Base-by-base conservation (phyloP, 2,797 vertebrate genomes). In the Acanthurus leucopareius region DNA sequence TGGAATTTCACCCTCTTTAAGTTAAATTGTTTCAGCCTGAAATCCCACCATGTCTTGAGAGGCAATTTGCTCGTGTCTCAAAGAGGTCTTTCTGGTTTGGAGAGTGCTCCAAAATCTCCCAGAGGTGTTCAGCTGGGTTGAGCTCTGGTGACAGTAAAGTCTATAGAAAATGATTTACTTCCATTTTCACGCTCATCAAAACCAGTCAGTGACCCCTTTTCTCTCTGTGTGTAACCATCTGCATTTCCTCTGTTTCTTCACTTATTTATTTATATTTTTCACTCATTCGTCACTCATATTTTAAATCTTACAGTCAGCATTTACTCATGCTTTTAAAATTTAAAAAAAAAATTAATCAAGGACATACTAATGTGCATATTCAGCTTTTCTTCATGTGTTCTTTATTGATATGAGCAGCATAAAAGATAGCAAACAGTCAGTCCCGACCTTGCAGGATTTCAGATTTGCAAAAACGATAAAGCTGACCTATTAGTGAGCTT, bases 401-500 rank as follows among this genome's bases (percentile, higher is more conserved):
- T 64, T 66, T 17, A 19, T 40, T 60, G 32, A 68, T 47, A 5
- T 42, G n/a, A 38, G 35, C 22, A 38, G 42, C 7, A 42, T 10
- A 44, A 82, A 32, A 81, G 47, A 52, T 57, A 38, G 14, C 1
- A 67, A 51, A 60, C 60, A 69, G 63, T 67, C 51, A 67, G 84
- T 22, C 64, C 49, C 57, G 67, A 65, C 32, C 11, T 61, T 74
- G 64, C 75, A 72, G 61, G 13, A 78, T 49, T 48, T 69, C 68
- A 77, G 64, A 83, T 78, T 73, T 73, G 65, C 38, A 79, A 65
- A 65, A 82, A 61, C 72, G 32, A 69, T 79, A 82, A 80, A 80
- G 16, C 57, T 78, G 58, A 82, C 76, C 64, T 83, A 44, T 69
- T 77, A 64, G 64, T 80, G 7, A 17, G 25, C 49, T 65, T 57